Evolutionary conservation across 1,140 invertebrate species (phyloP).

Genomic region (Drosophila trapezifrons): DNA sequence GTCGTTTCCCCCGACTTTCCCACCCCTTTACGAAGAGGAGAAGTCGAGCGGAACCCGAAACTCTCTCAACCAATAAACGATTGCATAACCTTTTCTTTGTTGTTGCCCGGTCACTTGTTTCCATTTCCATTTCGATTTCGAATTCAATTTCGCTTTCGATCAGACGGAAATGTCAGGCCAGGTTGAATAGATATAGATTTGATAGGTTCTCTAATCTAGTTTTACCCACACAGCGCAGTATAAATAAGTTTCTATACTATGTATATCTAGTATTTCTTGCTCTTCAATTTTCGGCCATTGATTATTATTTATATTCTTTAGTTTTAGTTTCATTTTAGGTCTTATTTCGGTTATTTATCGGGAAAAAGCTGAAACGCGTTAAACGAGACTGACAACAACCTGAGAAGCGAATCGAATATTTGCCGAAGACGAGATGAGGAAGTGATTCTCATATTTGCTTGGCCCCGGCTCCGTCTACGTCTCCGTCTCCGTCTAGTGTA

Average conservation of each 20-base stretch:
- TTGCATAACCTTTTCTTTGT: conserved; percentile 43
- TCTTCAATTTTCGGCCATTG: not conserved
- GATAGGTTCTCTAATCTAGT: conserved; percentile 26
- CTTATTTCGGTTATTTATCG: conserved; percentile 16
- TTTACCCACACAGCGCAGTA: conserved; percentile 4
- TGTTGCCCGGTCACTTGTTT: conserved; percentile 16
- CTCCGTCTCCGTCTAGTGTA: conserved; percentile 16
- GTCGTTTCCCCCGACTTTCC: conserved; percentile 4
- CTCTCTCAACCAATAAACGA: conserved; percentile 33
- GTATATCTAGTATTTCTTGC: not conserved
- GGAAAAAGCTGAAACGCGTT: conserved; percentile 32
- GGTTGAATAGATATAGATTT: conserved; percentile 23
- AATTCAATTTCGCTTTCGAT: conserved; percentile 33
- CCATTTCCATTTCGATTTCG: conserved; percentile 31
- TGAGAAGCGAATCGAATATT: no score
- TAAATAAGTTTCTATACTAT: not conserved
- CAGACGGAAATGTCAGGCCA: conserved; percentile 30
- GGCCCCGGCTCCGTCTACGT: no score
- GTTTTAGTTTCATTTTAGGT: not conserved
- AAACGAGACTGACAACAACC: conserved; percentile 26
- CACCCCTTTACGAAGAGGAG: conserved; percentile 11
- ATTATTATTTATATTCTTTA: not conserved
- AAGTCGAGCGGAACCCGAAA: conserved; percentile 40
- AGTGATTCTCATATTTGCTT: conserved; percentile 41
- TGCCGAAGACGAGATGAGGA: conserved; percentile 54